Evolutionary conservation across 1,140 invertebrate genomes (phyloP).

Genomic region (Himalopsyche phryganea): DNA sequence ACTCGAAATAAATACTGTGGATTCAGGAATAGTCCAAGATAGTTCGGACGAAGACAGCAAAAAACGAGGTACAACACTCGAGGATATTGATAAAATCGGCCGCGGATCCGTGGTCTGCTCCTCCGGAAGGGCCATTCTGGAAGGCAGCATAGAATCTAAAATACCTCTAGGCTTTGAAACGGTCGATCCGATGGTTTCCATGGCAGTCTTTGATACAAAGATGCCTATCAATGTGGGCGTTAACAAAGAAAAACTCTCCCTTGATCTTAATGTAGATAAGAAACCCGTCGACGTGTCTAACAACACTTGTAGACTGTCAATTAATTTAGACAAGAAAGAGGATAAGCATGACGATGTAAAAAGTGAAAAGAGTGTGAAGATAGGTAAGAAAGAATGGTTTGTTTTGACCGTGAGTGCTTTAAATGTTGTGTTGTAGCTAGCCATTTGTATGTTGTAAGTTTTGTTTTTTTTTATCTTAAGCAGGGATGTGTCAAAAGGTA

Average conservation of each 20-base stretch:
- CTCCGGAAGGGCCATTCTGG: slow-evolving; percentile 5
- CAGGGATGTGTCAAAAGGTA: too few relatives aligned
- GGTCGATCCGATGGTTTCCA: slow-evolving; percentile 16
- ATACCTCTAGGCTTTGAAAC: slow-evolving; percentile 13
- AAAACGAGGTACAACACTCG: neutral
- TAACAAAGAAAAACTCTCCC: slow-evolving; percentile 22
- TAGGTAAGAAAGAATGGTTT: too few relatives aligned
- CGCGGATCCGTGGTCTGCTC: slow-evolving; percentile 9
- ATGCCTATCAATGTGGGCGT: neutral
- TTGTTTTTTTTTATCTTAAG: too few relatives aligned
- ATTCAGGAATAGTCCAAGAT: slow-evolving; percentile 3
- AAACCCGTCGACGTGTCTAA: slow-evolving; percentile 23
- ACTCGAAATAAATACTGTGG: neutral
- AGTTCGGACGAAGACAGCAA: neutral
- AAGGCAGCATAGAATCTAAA: slow-evolving; percentile 12
- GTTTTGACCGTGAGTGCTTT: too few relatives aligned
- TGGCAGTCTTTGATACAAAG: slow-evolving; percentile 13
- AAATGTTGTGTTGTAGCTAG: too few relatives aligned
- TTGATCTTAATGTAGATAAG: slow-evolving; percentile 27
- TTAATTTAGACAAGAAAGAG: slow-evolving; percentile 30
- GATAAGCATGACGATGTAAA: slow-evolving; percentile 15
- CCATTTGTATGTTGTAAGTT: too few relatives aligned
- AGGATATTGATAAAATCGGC: neutral
- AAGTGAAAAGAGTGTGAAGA: slow-evolving; percentile 2
- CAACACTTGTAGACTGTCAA: slow-evolving; percentile 28